Evolutionary conservation across 2,113 vertebrate species (phyloP), one percentile per base, ranked within the genome.

Genomic region (Prolemur simus): DNA sequence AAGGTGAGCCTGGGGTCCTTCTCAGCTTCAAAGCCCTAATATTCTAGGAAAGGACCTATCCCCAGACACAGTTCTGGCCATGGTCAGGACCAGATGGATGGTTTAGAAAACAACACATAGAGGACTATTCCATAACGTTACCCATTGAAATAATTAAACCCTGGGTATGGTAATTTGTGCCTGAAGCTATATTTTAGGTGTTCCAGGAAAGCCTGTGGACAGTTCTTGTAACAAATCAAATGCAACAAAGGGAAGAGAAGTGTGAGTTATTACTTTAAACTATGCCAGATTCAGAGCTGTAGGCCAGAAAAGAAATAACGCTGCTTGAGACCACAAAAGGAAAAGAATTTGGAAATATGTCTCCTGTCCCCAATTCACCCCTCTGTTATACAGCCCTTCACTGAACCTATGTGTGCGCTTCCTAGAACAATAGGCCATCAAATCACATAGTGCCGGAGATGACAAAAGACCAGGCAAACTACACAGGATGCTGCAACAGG

Each of bases 331-430:
- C 93, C 87, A 88, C 96, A 98, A 97, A 96, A 97, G 96, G 95
- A 95, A 97, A 97, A 96, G 76, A 95, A 95, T 98, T 95, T 95
- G 88, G 73, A 96, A 95, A 92, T 89, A 71, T 56, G 32, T 91
- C 87, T 96, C 81, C 42, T 94, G 96, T 92, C 95, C 95, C 84
- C 8, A 32, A 45, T 84, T 96, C 93, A 97, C 96, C 78, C n/a
- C 39, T 73, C 39, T 85, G 1, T 73, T 71, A 87, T 14, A 80
- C 29, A 96, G 69, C 64, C 49, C 25, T 92, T 87, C 73, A 37
- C 39, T 83, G 52, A 52, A 60, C 45, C n/a, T 49, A 8, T 81
- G 23, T 58, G 17, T 18, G 10, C 87, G 23, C 8, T 85, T 71
- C 25, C 32, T 85, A 92, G 37, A 91, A 89, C 54, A 96, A 91